phyloP scores from a whole-genome alignment of 2,888 invertebrate genomes.

The Branchellion lobata region DNA sequence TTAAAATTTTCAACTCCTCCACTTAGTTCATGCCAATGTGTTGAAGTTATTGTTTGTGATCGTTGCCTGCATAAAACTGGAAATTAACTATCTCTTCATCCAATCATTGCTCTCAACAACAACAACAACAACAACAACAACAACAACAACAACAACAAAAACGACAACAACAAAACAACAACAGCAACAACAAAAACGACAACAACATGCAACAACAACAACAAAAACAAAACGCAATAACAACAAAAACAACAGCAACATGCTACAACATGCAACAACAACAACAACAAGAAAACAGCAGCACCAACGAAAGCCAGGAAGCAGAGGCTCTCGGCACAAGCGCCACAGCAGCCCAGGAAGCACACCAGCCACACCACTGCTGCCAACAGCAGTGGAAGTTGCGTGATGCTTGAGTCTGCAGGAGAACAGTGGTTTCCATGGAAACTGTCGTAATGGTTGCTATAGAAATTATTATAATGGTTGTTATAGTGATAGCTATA shows the following conservation, averaged over 20 bases:
- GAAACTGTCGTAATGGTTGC: too few species aligned
- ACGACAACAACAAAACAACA: not conserved
- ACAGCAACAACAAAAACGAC: not conserved
- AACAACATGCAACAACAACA: too few species aligned
- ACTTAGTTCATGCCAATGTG: too few species aligned
- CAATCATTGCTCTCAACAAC: too few species aligned
- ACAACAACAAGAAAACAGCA: not conserved
- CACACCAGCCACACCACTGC: not conserved
- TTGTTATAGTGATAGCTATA: not conserved
- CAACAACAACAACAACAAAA: not conserved
- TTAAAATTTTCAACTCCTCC: too few species aligned
- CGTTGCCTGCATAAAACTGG: too few species aligned
- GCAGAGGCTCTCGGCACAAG: constrained; percentile 35
- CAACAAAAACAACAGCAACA: not conserved
- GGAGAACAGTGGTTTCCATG: too few species aligned
- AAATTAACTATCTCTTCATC: too few species aligned
- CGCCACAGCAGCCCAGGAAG: constrained; percentile 39
- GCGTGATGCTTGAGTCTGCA: too few species aligned
- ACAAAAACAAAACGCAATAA: too few species aligned
- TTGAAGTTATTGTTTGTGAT: too few species aligned
- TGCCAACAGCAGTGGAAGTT: not conserved
- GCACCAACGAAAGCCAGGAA: constrained; percentile 31
- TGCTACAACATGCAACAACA: not conserved
- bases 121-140: not conserved
- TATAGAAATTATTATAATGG: too few species aligned